Conservation (phyloP, 2,113 vertebrate species). For the Halichoerus grypus region DNA sequence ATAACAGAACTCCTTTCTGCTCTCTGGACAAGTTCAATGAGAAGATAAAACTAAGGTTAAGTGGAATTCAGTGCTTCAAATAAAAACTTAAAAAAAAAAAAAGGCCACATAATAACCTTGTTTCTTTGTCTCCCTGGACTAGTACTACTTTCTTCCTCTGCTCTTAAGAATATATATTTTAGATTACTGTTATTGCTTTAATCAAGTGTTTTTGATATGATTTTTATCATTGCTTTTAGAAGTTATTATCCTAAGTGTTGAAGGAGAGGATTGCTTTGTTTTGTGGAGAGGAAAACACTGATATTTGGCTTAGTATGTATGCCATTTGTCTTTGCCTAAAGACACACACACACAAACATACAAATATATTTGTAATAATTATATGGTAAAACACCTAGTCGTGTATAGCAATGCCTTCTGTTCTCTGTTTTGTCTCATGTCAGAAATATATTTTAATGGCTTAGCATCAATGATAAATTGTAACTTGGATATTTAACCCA, state of each 20-base stretch:
- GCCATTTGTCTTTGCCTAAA: neutral
- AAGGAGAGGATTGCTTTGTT: neutral
- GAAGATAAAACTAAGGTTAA: neutral
- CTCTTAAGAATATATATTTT: neutral
- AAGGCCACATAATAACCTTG: neutral
- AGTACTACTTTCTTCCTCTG: neutral
- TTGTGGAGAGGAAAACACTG: neutral
- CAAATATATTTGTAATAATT: neutral
- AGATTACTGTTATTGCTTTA: constrained; percentile 17
- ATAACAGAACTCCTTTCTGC: neutral
- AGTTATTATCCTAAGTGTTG: neutral
- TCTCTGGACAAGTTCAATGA: neutral
- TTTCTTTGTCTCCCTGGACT: neutral
- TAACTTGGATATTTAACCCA: constrained; percentile 19
- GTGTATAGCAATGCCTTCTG: neutral
- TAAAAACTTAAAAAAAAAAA: neutral
- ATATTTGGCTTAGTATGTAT: neutral
- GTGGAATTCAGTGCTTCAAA: neutral
- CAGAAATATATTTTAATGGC: constrained; percentile 54
- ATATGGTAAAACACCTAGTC: neutral
- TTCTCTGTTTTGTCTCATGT: constrained; percentile 49
- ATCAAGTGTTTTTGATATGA: neutral
- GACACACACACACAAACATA: neutral
- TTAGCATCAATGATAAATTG: constrained; percentile 45
- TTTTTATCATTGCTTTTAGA: neutral